Conservation (phyloP, 2,113 vertebrate species). For the Prolemur simus region DNA sequence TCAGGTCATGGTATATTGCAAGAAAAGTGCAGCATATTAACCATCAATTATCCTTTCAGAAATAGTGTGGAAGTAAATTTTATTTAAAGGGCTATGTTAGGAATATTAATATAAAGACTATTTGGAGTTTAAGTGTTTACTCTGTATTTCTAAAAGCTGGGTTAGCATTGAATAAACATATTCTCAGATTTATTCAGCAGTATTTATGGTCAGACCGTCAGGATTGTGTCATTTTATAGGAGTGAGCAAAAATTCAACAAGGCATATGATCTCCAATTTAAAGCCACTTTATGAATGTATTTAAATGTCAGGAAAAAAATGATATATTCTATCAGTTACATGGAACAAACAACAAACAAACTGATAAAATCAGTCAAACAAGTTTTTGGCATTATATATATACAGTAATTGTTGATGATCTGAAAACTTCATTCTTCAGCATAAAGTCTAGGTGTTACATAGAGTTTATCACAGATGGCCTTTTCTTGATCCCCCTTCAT, state of each 20-base stretch:
- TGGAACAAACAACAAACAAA: constrained; percentile 44
- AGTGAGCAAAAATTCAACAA: constrained; percentile 65
- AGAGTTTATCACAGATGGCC: neutral
- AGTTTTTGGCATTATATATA: neutral
- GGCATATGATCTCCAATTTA: constrained; percentile 23
- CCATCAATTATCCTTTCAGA: neutral
- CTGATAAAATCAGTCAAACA: neutral
- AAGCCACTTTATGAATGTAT: constrained; percentile 30
- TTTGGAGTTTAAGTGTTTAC: neutral
- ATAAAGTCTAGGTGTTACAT: neutral
- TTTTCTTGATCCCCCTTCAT: neutral
- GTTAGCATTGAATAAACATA: constrained; percentile 31
- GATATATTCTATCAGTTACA: neutral
- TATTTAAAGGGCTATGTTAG: neutral
- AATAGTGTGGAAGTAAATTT: neutral
- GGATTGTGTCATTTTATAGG: constrained; percentile 10
- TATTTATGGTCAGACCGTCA: constrained; percentile 64
- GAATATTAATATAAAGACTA: constrained; percentile 17
- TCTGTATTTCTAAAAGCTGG: constrained; percentile 35
- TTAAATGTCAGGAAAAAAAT: constrained; percentile 43
- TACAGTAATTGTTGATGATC: neutral
- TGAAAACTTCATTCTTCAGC: neutral
- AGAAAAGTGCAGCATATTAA: neutral
- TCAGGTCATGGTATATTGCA: neutral
- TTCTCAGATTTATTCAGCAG: constrained; percentile 44